Evolutionary conservation across 2,888 invertebrate species (phyloP).

Genomic region (Hypolimnas misippus): DNA sequence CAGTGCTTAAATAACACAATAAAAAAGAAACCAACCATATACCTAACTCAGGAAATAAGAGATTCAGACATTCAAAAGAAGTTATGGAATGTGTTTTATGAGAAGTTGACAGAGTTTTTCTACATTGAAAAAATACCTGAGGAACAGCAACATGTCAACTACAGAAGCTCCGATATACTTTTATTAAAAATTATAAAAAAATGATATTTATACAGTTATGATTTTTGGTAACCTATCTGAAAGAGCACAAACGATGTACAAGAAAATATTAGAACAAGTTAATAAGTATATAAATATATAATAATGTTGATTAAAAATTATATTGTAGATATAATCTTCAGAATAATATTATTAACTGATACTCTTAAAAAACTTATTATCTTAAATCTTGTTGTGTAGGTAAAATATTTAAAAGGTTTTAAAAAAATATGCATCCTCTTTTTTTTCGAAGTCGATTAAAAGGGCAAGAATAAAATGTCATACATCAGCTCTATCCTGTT

Average conservation of each 20-base stretch:
- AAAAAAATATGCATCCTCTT: too few species aligned
- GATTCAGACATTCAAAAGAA: conserved; percentile 82
- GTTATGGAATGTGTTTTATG: conserved; percentile 69
- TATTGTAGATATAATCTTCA: too few species aligned
- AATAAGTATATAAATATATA: not conserved
- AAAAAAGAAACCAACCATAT: conserved; percentile 78
- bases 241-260: conserved; percentile 28
- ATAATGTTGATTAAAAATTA: not conserved
- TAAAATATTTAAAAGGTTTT: too few species aligned
- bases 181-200: conserved; percentile 76
- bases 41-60: conserved; percentile 88
- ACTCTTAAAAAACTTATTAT: too few species aligned
- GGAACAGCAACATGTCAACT: conserved; percentile 85
- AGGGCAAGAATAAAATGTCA: too few species aligned
- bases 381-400: too few species aligned
- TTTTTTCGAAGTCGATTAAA: too few species aligned
- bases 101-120: conserved; percentile 62
- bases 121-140: conserved; percentile 79
- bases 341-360: too few species aligned
- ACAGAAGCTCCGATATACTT: conserved; percentile 86
- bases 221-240: conserved; percentile 41
- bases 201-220: conserved; percentile 52
- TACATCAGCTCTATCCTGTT: not conserved
- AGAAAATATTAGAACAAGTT: not conserved
- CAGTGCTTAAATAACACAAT: conserved; percentile 67